These are phyloP conservation scores for Dicrurus megarhynchus DNA, from an alignment of 2,113 vertebrate genomes.

Conservation along the genomic window DNA sequence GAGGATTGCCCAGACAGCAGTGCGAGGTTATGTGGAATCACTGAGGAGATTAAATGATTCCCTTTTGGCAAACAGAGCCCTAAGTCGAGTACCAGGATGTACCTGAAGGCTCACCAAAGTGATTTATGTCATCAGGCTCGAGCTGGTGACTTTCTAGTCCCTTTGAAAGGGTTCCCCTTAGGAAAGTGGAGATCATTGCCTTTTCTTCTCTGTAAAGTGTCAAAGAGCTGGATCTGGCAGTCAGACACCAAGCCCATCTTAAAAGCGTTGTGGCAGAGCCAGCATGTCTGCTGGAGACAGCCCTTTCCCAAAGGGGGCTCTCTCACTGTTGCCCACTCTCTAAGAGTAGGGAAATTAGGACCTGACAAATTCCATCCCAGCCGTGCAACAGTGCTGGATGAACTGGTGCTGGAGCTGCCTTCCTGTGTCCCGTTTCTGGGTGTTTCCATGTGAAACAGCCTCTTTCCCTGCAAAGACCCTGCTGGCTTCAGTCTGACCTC, in stretches of 20 bases:
- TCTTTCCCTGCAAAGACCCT: not conserved
- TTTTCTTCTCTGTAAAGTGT: not conserved
- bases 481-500: not conserved
- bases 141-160: not conserved
- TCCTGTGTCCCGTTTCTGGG: not conserved
- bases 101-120: not conserved
- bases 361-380: not conserved
- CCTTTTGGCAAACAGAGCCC: not conserved
- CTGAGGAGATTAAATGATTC: not conserved
- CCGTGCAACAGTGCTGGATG: not conserved
- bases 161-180: not conserved
- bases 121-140: not conserved
- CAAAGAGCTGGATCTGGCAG: not conserved
- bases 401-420: not conserved
- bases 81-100: not conserved
- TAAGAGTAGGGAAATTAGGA: not conserved
- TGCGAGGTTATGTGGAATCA: not conserved
- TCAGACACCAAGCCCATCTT: not conserved
- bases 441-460: not conserved
- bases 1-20: not conserved
- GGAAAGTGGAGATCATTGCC: not conserved
- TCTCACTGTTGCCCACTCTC: accelerated
- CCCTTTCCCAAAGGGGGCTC: not conserved
- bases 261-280: not conserved
- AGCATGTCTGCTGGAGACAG: not conserved